These are phyloP conservation scores for Sebastes steindachneri DNA, from an alignment of 2,797 vertebrate genomes.

Conservation along the genomic window DNA sequence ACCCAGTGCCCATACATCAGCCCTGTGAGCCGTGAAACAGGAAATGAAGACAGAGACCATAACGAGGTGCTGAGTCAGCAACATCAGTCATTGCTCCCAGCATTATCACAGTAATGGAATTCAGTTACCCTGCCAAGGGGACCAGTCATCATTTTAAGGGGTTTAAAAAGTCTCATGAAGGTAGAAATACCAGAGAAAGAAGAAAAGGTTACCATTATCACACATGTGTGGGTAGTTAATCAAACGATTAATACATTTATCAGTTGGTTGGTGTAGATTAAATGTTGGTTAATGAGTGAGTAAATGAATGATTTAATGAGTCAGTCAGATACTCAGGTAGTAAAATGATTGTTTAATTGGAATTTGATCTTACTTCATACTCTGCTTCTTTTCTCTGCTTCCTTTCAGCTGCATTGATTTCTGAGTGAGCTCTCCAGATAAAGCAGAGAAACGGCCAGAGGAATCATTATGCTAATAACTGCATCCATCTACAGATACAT, in stretches of 20 bases:
- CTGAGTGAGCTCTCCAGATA: conserved; percentile 2
- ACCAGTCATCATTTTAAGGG: conserved; percentile 60
- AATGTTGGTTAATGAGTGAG: neutral
- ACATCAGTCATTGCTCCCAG: conserved; percentile 73
- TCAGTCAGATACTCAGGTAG: neutral
- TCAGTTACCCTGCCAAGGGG: conserved; percentile 62
- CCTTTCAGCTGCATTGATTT: neutral
- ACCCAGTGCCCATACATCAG: conserved; percentile 77
- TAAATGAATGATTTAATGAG: neutral
- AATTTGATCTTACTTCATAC: neutral
- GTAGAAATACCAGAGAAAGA: conserved; percentile 14
- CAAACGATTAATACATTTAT: neutral
- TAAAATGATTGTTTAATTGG: neutral
- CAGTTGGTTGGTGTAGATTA: neutral
- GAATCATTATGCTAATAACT: conserved; percentile 51
- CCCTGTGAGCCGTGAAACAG: conserved; percentile 73
- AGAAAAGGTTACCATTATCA: neutral
- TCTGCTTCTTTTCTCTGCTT: neutral
- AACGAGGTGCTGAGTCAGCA: conserved; percentile 82
- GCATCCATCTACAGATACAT: conserved; percentile 32
- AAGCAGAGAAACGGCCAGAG: conserved; percentile 23
- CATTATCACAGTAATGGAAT: conserved; percentile 69
- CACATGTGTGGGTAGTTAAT: conserved; percentile 4
- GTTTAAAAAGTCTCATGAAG: conserved; percentile 31
- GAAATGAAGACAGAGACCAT: conserved; percentile 79